Evolutionary conservation across 2,113 vertebrate species (phyloP).

Genomic region (Neomonachus schauinslandi): DNA sequence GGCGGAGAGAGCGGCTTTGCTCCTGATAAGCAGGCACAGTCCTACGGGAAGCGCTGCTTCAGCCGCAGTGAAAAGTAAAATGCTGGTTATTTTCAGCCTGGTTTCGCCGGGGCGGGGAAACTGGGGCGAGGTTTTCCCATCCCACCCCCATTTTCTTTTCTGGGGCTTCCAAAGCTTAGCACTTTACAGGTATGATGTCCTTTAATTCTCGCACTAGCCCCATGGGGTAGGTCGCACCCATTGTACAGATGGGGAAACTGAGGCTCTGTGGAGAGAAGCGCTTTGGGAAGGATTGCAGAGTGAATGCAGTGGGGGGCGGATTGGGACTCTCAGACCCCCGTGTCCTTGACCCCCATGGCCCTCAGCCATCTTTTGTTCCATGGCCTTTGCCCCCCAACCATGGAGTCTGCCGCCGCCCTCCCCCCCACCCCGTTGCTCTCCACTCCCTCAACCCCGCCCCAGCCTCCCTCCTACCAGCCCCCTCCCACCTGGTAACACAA

Average conservation of each 20-base stretch:
- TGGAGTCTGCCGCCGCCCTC: background rate
- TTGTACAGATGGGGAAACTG: background rate
- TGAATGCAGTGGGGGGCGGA: background rate
- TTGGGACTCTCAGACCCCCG: too few species aligned
- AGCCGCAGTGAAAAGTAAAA: constrained; percentile 60
- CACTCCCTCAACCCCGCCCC: background rate
- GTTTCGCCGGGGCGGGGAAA: background rate
- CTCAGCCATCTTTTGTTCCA: background rate
- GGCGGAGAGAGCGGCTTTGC: constrained; percentile 55
- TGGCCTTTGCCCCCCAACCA: background rate
- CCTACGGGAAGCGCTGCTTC: constrained; percentile 30
- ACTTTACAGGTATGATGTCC: background rate
- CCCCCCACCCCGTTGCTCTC: too few species aligned
- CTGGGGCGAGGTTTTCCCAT: background rate
- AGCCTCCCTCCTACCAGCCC: background rate
- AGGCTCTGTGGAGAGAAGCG: background rate
- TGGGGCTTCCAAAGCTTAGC: background rate
- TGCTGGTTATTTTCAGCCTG: background rate
- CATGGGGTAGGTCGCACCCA: background rate
- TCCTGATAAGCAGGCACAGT: constrained; percentile 71
- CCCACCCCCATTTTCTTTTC: background rate
- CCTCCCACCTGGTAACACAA: background rate
- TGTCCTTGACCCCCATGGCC: background rate
- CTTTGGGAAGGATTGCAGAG: background rate
- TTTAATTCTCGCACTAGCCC: background rate